phyloP scores from a whole-genome alignment of 2,113 vertebrate species.

The Microcebus ravelobensis region DNA sequence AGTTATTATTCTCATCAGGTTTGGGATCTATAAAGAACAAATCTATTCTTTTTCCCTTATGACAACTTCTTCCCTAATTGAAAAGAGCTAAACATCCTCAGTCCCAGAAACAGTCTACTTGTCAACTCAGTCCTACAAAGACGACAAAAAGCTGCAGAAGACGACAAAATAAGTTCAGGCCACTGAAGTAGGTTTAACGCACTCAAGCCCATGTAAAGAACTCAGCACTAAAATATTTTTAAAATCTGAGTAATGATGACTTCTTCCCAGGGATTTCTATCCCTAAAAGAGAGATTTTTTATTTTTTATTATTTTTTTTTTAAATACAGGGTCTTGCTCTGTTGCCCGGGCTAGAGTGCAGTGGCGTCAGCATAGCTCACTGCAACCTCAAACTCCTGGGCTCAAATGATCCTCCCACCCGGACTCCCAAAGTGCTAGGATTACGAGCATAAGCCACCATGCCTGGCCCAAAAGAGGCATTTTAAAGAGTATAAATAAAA shows the following conservation, averaged over 20 bases:
- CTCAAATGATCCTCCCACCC: no score
- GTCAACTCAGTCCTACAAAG: not conserved
- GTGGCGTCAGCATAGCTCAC: no score
- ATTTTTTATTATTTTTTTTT: not conserved
- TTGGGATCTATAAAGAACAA: not conserved
- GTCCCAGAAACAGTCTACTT: not conserved
- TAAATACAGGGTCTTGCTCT: no score
- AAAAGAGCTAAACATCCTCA: not conserved
- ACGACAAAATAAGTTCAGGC: not conserved
- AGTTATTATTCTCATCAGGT: not conserved
- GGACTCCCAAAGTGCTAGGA: no score
- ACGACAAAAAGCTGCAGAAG: not conserved
- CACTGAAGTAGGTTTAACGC: not conserved
- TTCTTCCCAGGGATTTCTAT: not conserved
- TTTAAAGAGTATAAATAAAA: conserved; percentile 19
- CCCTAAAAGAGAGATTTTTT: no score
- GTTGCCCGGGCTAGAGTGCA: no score
- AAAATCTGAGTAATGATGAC: not conserved
- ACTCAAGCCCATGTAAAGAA: not conserved
- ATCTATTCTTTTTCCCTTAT: not conserved
- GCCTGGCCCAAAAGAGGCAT: not conserved
- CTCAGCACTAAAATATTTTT: conserved; percentile 48
- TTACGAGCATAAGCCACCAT: no score
- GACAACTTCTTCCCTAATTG: not conserved
- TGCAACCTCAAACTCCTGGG: no score